These are phyloP conservation scores for Triops cancriformis DNA, from an alignment of 1,140 invertebrate species.

Conservation along the genomic window DNA sequence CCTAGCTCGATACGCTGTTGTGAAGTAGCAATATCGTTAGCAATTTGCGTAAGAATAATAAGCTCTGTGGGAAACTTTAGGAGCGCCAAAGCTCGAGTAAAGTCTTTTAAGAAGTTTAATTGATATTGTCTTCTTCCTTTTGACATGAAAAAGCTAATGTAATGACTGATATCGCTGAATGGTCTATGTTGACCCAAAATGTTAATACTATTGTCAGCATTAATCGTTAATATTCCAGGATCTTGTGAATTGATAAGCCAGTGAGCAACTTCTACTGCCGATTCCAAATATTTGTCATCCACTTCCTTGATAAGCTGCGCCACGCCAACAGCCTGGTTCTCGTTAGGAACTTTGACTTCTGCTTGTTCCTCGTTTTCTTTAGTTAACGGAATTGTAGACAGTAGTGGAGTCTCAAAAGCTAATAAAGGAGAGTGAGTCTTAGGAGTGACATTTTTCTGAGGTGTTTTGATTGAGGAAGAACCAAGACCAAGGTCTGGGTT, in stretches of 20 bases:
- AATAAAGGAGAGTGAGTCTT: neutral
- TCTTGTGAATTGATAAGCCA: neutral
- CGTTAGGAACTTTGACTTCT: neutral
- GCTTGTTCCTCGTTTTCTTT: neutral
- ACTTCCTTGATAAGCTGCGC: neutral
- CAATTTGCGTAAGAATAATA: no score
- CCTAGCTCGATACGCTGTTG: neutral
- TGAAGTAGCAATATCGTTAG: neutral
- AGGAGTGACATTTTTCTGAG: no score
- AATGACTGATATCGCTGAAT: neutral
- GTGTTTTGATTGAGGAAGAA: no score
- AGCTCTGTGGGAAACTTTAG: no score
- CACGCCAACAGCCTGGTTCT: neutral
- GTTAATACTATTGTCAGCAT: neutral
- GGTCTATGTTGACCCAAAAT: neutral
- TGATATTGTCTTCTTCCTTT: neutral
- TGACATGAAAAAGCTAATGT: neutral
- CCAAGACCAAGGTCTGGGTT: no score
- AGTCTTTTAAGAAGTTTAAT: neutral
- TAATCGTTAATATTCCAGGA: neutral
- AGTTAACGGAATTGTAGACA: neutral
- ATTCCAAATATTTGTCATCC: neutral
- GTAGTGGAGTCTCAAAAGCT: neutral
- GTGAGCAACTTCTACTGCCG: neutral
- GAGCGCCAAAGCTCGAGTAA: neutral